Percentiles rank a stretch among this genome's conserved stretches.
phyloP scores from a whole-genome alignment of 1,140 invertebrate genomes.

The Ostrea edulis region DNA sequence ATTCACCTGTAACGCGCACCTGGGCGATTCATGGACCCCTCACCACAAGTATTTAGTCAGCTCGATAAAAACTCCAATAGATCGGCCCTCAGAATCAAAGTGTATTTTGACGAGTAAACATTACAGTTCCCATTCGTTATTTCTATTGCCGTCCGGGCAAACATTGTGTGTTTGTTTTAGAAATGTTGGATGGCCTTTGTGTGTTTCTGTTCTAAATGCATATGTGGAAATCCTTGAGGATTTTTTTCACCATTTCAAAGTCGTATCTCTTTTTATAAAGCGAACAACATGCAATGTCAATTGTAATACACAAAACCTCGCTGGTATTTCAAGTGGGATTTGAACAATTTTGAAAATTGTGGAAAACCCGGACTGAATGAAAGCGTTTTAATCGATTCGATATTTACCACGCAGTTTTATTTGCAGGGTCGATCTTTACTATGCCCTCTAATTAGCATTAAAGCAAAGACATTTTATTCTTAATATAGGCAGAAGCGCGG shows the following conservation, averaged over 20 bases:
- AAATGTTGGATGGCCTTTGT: background rate
- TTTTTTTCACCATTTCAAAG: no score
- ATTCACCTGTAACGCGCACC: background rate
- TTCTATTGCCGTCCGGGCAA: background rate
- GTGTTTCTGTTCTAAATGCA: no score
- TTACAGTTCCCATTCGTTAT: background rate
- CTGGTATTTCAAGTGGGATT: background rate
- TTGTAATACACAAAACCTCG: background rate
- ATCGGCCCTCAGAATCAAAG: background rate
- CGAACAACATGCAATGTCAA: background rate
- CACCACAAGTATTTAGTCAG: slow-evolving; percentile 26
- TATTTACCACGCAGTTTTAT: no score
- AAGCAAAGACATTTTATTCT: no score
- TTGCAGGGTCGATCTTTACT: no score
- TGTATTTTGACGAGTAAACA: background rate
- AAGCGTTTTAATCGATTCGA: no score
- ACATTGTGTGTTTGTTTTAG: background rate
- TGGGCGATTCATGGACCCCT: background rate
- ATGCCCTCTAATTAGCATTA: no score
- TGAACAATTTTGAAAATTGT: no score
- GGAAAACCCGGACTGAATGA: no score
- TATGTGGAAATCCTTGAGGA: background rate
- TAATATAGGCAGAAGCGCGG: no score
- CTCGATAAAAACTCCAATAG: background rate
- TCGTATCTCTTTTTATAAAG: no score